Evolutionary conservation across 2,888 invertebrate genomes (phyloP), one percentile per base, ranked within the genome.

Genomic region (Dryomyza anilis): DNA sequence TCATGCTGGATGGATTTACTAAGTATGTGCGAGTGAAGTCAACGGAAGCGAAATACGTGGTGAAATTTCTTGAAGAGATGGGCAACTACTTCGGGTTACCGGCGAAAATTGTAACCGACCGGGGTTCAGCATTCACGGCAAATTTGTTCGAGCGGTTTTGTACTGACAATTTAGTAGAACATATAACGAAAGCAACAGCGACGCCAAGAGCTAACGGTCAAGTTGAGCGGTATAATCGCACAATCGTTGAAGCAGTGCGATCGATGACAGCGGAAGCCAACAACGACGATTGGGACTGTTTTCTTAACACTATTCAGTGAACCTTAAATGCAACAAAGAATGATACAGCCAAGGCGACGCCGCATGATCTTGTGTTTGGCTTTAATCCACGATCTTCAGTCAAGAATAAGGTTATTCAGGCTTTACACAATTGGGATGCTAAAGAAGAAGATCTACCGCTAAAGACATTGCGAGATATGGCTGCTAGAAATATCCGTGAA

Each of bases 1-100:
- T 46, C 2, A 27, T 60, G 12, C 52, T 53, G 19, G 56, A 60
- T 53, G 29, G 58, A 8, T 68, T 66, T 33, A 8, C 33, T 8
- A 33, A 33, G 33, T 33, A 33, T 33, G 33, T 12, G 6, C 33
- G 33, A 12, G 12, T 33, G 12, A 33, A 6, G 12, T 33, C 33
- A 8, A 33, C 33, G 12, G 33, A 33, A 33, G 6, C 33, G 12
- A 33, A 12, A 33, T 12, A 33, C 33, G 33, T 33, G 6, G 12
- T 33, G 7, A 33, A 12, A 12, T 33, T 33, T 33, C 33, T 33
- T 8, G 33, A 33, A 12, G 33, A 33, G 33, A 33, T 33, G 33
- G 12, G 33, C 33, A 12, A 12, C 6, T 8, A 8, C 12, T 33
- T 33, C 33, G 33, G 33, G 7, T 33, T 33, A 33, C 33, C 33